Evolutionary conservation across 2,888 invertebrate species (phyloP).

Genomic region (Tryphoninae sp.): DNA sequence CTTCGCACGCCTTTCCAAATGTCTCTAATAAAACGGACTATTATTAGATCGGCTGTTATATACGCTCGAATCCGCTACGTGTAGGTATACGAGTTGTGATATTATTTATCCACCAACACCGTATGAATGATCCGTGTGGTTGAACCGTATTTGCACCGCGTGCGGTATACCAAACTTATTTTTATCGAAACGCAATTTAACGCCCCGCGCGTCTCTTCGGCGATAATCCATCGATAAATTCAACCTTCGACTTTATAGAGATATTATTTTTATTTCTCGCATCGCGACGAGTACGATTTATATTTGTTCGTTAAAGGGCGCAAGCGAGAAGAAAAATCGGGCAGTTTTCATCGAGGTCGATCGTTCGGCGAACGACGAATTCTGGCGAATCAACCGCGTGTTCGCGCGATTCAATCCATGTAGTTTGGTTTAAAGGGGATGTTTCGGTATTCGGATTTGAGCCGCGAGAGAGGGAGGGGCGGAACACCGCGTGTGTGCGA

Average conservation of each 20-base stretch:
- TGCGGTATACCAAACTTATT: not conserved
- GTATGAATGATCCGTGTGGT: not conserved
- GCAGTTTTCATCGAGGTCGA: constrained; percentile 32
- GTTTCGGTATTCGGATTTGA: constrained; percentile 30
- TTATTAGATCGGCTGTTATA: constrained; percentile 17
- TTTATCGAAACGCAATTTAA: not conserved
- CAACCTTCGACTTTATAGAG: too few relatives aligned
- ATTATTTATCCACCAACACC: not conserved
- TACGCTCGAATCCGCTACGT: too few relatives aligned
- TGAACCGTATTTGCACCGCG: not conserved
- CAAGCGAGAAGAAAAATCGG: not conserved
- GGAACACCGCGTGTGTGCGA: not conserved
- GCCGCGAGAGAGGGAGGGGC: not conserved
- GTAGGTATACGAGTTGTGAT: too few relatives aligned
- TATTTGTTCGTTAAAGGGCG: not conserved
- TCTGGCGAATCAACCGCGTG: constrained; percentile 28
- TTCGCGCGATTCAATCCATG: not conserved
- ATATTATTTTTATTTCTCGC: too few relatives aligned
- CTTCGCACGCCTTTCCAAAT: constrained; percentile 5
- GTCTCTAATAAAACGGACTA: constrained; percentile 11
- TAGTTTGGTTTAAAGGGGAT: constrained; percentile 50
- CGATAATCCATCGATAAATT: too few relatives aligned
- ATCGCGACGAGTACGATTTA: too few relatives aligned
- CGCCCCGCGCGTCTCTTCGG: too few relatives aligned
- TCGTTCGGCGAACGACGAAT: not conserved